A percentile compares a stretch with the other conserved stretches of the same genome.
Evolutionary conservation across 1,140 invertebrate genomes (phyloP).

Genomic region (Hypsibius dujardini): DNA sequence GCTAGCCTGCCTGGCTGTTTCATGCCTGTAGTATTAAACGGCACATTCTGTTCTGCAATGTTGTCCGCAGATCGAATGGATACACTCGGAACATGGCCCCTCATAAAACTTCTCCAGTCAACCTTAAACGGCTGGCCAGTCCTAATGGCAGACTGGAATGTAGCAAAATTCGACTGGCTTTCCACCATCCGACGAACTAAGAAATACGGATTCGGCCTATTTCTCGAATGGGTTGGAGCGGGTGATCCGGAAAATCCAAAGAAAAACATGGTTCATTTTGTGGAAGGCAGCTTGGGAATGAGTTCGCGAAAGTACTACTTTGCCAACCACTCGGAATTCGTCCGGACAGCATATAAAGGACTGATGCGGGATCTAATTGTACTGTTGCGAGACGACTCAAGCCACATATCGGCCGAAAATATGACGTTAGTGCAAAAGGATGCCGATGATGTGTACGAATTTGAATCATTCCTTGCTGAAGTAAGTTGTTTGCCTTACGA

Average conservation of each 20-base stretch:
- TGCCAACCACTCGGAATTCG: not conserved
- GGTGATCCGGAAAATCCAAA: not conserved
- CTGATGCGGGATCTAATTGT: conserved; percentile 6
- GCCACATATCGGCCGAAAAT: not conserved
- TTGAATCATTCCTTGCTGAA: not conserved
- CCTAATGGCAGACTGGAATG: conserved; percentile 44
- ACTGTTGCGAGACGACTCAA: not conserved
- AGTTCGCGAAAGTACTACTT: not conserved
- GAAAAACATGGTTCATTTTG: not conserved
- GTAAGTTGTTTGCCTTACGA: not conserved
- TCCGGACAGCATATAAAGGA: not conserved
- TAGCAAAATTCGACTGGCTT: conserved; percentile 24
- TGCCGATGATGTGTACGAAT: conserved; percentile 11
- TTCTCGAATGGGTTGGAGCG: conserved; percentile 1
- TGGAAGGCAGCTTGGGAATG: conserved; percentile 1
- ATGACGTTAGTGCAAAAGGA: not conserved
- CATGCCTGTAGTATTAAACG: not conserved
- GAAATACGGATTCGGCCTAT: conserved; percentile 1
- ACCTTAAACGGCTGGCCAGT: conserved; percentile 69
- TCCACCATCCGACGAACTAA: not conserved
- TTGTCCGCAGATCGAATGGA: conserved; percentile 35
- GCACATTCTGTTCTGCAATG: no score
- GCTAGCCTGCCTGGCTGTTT: no score
- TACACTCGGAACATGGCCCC: conserved; percentile 47
- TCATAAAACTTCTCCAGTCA: conserved; percentile 46